Percentiles rank a stretch among this genome's conserved stretches.
Evolutionary conservation across 2,888 invertebrate genomes (phyloP).

Genomic region (Eristalis tenax): DNA sequence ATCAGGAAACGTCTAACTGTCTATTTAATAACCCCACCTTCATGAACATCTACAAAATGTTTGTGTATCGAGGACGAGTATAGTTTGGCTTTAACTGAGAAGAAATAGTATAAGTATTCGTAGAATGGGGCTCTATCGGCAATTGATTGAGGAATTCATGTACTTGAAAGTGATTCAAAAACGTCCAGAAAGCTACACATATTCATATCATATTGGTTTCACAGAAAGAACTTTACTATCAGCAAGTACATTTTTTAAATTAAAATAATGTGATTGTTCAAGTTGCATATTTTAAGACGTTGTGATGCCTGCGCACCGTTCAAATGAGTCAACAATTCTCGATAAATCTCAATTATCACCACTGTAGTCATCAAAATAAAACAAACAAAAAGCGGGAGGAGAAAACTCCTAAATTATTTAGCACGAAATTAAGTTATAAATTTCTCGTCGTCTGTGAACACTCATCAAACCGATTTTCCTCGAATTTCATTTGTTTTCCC

Average conservation of each 20-base stretch:
- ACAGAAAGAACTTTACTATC: no score
- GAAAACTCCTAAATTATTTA: constrained; percentile 42
- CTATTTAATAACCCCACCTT: no score
- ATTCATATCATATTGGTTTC: no score
- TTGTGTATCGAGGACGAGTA: no score
- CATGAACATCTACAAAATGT: no score
- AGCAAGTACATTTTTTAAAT: background rate
- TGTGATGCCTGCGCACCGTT: constrained; percentile 18
- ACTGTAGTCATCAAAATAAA: constrained; percentile 54
- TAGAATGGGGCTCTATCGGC: no score
- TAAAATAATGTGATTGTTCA: background rate
- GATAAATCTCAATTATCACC: constrained; percentile 73
- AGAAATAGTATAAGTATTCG: no score
- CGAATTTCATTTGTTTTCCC: constrained; percentile 10
- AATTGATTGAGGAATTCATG: no score
- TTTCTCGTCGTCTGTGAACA: constrained; percentile 23
- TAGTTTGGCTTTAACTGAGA: no score
- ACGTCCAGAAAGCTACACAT: no score
- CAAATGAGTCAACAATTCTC: constrained; percentile 58
- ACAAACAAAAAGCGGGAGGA: background rate
- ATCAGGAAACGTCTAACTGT: no score
- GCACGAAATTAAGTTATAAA: constrained; percentile 50
- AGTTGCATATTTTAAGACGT: background rate
- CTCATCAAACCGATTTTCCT: constrained; percentile 32
- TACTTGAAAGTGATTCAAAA: no score